Evolutionary conservation across 1,140 invertebrate species (phyloP).

Genomic region (Diprion similis): DNA sequence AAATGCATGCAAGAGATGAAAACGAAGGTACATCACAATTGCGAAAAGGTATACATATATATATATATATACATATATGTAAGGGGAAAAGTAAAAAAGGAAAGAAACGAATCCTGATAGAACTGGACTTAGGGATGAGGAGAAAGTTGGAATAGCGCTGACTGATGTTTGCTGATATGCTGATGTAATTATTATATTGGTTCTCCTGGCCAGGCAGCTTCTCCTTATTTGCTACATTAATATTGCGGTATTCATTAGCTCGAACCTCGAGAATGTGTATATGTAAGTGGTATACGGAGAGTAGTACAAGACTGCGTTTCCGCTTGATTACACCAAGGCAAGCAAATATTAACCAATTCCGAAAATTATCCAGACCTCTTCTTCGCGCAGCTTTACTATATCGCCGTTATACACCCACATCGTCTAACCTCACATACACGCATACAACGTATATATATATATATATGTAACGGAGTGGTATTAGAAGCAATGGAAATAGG

Average conservation of each 20-base stretch:
- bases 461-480: not conserved
- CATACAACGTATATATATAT: not conserved
- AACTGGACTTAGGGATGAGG: not conserved
- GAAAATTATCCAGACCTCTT: not conserved
- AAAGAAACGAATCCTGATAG: no score
- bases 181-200: slow-evolving; percentile 64
- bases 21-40: no score
- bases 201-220: slow-evolving; percentile 33
- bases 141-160: slow-evolving; percentile 40
- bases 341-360: slow-evolving; percentile 8
- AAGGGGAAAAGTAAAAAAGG: no score
- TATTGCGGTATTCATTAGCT: slow-evolving; percentile 24
- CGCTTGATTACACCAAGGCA: not conserved
- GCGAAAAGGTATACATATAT: no score
- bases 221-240: slow-evolving; percentile 46
- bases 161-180: slow-evolving; percentile 62
- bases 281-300: not conserved
- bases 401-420: not conserved
- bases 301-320: not conserved
- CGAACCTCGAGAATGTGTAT: not conserved
- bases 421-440: no score
- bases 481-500: not conserved
- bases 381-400: not conserved
- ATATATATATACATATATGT: no score
- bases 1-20: no score